Evolutionary conservation across 2,113 vertebrate genomes (phyloP), one percentile per base, ranked within the genome.

Genomic region (Athene cunicularia): DNA sequence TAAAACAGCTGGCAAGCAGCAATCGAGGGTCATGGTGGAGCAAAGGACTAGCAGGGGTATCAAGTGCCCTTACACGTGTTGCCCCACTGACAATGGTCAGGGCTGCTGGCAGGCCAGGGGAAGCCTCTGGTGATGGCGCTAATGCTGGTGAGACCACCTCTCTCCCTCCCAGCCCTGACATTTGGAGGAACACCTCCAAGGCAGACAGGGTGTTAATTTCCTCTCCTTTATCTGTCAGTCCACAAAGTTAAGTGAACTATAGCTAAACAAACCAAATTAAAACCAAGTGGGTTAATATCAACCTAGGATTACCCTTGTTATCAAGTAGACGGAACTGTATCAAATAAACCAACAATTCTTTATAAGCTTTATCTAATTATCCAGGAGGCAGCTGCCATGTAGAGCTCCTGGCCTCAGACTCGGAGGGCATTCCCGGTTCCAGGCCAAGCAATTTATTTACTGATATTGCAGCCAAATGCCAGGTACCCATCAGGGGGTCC

Each of bases 201-300:
- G 73, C 56, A 49, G 84, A 41, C n/a, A 49, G 70, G 18, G 87
- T 90, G 84, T 77, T 97, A 95, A 97, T 97, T 97, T 97, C 96
- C 96, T 97, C 62, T 96, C 66, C 60, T 97, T 96, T 96, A 97
- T 97, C 90, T 93, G 39, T 58, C 55, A 90, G 71, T 56, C 45
- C 77, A 94, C 87, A 88, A 72, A 93, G 85, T 87, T 59, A 96
- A 96, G 95, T 90, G 96, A 95, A 32, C 95, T 96, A 58, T 93
- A 94, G 74, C 86, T 95, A 96, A 96, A 96, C 95, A 97, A 96
- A 96, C 80, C 86, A 84, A 97, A 96, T 97, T 96, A 96, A 97
- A 97, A 79, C 30, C 85, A 90, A 92, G 80, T 83, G 68, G 60
- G 92, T 96, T 93, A 96, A 96, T 97, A 92, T 86, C 96, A 95